Evolutionary conservation across 2,113 vertebrate species (phyloP).

Genomic region (Coreoperca whiteheadi): DNA sequence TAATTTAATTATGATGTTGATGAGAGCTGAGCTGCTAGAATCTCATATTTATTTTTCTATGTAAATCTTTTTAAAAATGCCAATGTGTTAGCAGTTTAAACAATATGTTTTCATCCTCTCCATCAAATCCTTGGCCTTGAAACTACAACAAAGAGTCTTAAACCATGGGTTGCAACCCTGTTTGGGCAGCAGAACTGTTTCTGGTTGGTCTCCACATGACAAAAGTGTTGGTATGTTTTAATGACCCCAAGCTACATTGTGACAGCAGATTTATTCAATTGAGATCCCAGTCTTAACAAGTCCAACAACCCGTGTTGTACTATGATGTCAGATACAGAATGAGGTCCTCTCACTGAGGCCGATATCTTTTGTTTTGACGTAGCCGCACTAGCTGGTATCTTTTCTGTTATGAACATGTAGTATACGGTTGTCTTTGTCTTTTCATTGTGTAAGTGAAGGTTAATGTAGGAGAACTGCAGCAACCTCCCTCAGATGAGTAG

Average conservation of each 20-base stretch:
- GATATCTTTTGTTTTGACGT: constrained; percentile 23
- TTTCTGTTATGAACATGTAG: not conserved
- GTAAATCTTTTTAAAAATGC: constrained; percentile 73
- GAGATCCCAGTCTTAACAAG: constrained; percentile 40
- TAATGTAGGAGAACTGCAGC: not conserved
- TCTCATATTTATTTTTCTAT: constrained; percentile 73
- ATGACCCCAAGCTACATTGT: constrained; percentile 36
- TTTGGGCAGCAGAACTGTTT: constrained; percentile 53
- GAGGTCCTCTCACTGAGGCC: constrained; percentile 6
- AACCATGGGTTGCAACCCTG: constrained; percentile 34
- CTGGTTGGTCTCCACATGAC: constrained; percentile 64
- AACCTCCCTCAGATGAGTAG: not conserved
- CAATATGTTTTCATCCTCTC: constrained; percentile 65
- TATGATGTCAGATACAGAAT: constrained; percentile 47
- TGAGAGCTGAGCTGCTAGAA: constrained; percentile 62
- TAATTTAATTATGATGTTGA: constrained; percentile 77
- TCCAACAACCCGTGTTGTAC: constrained; percentile 6
- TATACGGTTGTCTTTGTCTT: not conserved
- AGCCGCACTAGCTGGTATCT: not conserved
- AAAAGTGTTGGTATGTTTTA: constrained; percentile 58
- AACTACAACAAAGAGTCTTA: constrained; percentile 55
- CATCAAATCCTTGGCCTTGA: constrained; percentile 64
- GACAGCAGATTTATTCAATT: constrained; percentile 56
- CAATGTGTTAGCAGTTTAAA: constrained; percentile 75
- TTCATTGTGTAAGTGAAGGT: not conserved